A percentile compares a stretch with the other conserved stretches of the same genome.
Evolutionary conservation across 2,797 vertebrate genomes (phyloP).

Genomic region (Helarctos malayanus): DNA sequence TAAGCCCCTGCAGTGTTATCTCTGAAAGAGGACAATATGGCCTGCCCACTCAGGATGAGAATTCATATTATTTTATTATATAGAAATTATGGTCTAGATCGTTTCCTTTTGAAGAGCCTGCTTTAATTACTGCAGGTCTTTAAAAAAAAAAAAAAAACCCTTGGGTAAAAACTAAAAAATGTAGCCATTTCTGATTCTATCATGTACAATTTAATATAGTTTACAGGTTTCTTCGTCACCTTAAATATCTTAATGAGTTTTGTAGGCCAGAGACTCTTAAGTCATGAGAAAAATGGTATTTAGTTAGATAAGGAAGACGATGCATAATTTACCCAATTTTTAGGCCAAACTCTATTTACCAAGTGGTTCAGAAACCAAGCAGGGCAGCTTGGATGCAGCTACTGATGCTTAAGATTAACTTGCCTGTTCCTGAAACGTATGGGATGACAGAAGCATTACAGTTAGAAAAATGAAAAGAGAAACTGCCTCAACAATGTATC

Average conservation of each 20-base stretch:
- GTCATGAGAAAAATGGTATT: slow-evolving; percentile 19
- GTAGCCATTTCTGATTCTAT: slow-evolving; percentile 26
- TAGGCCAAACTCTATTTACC: background rate
- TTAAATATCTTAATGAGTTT: slow-evolving; percentile 41
- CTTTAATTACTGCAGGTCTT: slow-evolving; percentile 63
- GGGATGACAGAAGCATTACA: slow-evolving; percentile 63
- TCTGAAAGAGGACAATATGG: background rate
- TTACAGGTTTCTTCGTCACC: slow-evolving; percentile 30
- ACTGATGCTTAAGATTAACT: slow-evolving; percentile 21
- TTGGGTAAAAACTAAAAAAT: slow-evolving; percentile 67
- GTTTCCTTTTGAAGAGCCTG: slow-evolving; percentile 32
- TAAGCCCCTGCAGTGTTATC: background rate
- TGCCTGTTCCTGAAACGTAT: background rate
- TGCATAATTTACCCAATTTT: background rate
- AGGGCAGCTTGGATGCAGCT: slow-evolving; percentile 33
- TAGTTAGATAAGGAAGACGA: slow-evolving; percentile 26
- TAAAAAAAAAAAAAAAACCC: background rate
- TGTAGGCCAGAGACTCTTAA: slow-evolving; percentile 5
- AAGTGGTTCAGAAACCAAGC: background rate
- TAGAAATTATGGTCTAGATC: slow-evolving; percentile 5
- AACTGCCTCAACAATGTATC: background rate
- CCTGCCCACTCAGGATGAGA: background rate
- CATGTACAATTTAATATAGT: background rate
- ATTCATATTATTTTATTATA: slow-evolving; percentile 16
- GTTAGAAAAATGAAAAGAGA: background rate